phyloP scores from a whole-genome alignment of 2,888 invertebrate genomes.

The Endomychus coccineus region DNA sequence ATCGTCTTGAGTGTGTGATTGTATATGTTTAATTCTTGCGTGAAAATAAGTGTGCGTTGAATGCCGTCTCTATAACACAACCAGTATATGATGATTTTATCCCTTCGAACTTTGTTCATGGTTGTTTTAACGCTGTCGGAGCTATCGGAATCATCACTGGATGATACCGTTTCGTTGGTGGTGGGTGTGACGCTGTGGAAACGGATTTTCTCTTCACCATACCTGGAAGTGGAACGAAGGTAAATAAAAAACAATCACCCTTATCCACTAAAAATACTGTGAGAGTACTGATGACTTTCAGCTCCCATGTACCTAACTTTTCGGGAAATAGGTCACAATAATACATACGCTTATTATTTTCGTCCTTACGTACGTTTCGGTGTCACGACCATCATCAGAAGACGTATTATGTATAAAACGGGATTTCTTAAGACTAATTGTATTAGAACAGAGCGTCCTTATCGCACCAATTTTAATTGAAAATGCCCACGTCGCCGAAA shows the following conservation, averaged over 20 bases:
- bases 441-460: too few relatives aligned
- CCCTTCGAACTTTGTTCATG: constrained; percentile 57
- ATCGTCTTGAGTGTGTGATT: constrained; percentile 52
- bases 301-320: too few relatives aligned
- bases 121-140: constrained; percentile 38
- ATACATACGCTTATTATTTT: too few relatives aligned
- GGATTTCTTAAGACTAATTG: too few relatives aligned
- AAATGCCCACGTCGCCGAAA: too few relatives aligned
- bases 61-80: constrained; percentile 68
- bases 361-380: too few relatives aligned
- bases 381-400: too few relatives aligned
- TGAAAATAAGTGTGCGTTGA: constrained; percentile 66
- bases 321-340: too few relatives aligned
- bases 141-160: constrained; percentile 52
- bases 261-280: too few relatives aligned
- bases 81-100: constrained; percentile 75
- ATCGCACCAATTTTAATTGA: too few relatives aligned
- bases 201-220: constrained; percentile 64
- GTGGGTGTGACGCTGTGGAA: constrained; percentile 60
- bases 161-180: constrained; percentile 41
- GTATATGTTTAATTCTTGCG: constrained; percentile 67
- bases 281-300: too few relatives aligned
- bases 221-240: constrained; percentile 40
- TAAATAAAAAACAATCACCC: constrained; percentile 1
- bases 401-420: too few relatives aligned